Conservation (phyloP, 2,113 vertebrate genomes). For the Chaetura pelagica region DNA sequence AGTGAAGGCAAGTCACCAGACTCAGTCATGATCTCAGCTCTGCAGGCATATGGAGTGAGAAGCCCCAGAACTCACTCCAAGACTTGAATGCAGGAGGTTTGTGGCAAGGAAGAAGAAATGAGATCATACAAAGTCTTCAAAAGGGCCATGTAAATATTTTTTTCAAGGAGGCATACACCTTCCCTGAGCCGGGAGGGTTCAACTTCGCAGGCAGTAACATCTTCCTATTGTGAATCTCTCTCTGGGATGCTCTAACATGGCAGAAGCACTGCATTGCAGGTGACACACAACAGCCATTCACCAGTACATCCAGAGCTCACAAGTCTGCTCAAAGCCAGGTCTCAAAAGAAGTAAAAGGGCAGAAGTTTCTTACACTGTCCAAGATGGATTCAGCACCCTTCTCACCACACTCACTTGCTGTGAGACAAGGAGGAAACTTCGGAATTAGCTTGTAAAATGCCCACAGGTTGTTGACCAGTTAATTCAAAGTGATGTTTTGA, state of each 20-base stretch:
- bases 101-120: not conserved
- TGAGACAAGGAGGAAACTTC: not conserved
- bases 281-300: not conserved
- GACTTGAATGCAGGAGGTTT: not conserved
- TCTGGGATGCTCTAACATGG: not conserved
- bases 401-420: not conserved
- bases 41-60: fast-evolving
- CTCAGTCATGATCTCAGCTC: not conserved
- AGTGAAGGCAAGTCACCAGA: not conserved
- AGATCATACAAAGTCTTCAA: not conserved
- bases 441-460: not conserved
- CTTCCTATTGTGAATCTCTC: not conserved
- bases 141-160: not conserved
- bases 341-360: not conserved
- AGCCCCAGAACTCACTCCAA: not conserved
- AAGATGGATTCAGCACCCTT: not conserved
- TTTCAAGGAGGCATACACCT: not conserved
- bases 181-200: not conserved
- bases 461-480: not conserved
- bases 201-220: not conserved
- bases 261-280: not conserved
- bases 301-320: not conserved
- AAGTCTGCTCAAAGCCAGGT: not conserved
- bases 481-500: not conserved
- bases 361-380: not conserved